These are phyloP conservation scores for Tolmerus cingulatus DNA, from an alignment of 2,888 invertebrate genomes.

Conservation along the genomic window DNA sequence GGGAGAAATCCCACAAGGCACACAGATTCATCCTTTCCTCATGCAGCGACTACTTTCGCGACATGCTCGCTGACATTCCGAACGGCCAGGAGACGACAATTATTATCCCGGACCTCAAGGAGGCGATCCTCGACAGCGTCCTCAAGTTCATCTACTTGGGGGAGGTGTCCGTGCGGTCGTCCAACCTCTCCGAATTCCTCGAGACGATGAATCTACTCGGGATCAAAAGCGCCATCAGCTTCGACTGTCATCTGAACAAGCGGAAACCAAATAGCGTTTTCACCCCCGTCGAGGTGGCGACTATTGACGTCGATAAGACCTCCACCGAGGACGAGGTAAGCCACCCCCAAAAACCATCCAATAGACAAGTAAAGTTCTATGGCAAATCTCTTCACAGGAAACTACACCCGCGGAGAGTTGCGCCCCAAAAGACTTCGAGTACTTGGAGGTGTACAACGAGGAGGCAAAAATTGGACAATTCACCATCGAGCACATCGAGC, in stretches of 20 bases:
- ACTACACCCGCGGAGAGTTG: conserved; percentile 49
- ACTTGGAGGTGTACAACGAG: conserved; percentile 60
- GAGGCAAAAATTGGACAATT: conserved; percentile 60
- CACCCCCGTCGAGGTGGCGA: neutral
- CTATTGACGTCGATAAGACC: neutral
- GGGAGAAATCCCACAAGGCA: conserved; percentile 58
- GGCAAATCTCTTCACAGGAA: conserved; percentile 44
- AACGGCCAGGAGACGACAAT: conserved; percentile 57
- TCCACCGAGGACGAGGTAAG: conserved; percentile 56
- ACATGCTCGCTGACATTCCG: conserved; percentile 57
- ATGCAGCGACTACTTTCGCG: conserved; percentile 60
- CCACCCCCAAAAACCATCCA: neutral
- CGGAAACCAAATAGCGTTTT: neutral
- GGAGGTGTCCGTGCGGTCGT: conserved; percentile 58
- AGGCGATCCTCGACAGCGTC: conserved; percentile 58
- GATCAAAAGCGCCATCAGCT: conserved; percentile 62
- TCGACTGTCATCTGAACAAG: conserved; percentile 54
- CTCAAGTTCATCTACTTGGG: conserved; percentile 61
- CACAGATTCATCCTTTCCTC: conserved; percentile 61
- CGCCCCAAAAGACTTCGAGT: conserved; percentile 56
- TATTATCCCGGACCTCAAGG: conserved; percentile 60
- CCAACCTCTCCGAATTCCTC: conserved; percentile 59
- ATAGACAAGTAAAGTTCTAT: neutral
- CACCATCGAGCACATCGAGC: conserved; percentile 59
- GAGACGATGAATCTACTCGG: conserved; percentile 61